Conservation (phyloP, 2,888 invertebrate genomes). For the Cacoxenus indagator region DNA sequence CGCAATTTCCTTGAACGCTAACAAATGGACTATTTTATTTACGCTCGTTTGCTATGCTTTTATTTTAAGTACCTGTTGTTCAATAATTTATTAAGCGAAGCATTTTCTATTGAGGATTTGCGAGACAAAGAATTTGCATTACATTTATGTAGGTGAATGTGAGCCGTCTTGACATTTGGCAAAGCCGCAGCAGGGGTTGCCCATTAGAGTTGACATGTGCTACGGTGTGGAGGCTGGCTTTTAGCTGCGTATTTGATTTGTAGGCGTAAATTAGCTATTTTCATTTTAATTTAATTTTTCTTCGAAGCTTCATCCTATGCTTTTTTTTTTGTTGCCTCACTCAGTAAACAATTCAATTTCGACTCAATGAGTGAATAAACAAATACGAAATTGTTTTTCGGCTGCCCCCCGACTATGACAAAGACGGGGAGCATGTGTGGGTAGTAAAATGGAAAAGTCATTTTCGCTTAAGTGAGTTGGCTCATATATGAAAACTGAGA, state of each 20-base stretch:
- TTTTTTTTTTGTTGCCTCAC: background rate
- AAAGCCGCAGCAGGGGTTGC: too few relatives aligned
- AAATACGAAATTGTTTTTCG: constrained; percentile 57
- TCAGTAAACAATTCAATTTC: background rate
- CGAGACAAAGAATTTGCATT: too few relatives aligned
- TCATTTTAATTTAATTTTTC: constrained; percentile 1
- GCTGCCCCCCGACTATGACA: constrained; percentile 42
- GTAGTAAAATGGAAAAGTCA: constrained; percentile 12
- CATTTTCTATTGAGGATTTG: too few relatives aligned
- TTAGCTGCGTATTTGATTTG: background rate
- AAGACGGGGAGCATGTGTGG: background rate
- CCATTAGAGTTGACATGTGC: too few relatives aligned
- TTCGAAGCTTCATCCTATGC: background rate
- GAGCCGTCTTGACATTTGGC: too few relatives aligned
- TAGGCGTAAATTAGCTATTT: constrained; percentile 18
- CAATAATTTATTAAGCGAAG: too few relatives aligned
- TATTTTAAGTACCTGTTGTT: too few relatives aligned
- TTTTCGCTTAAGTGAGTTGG: constrained; percentile 11
- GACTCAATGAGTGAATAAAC: constrained; percentile 44
- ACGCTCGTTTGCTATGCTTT: too few relatives aligned
- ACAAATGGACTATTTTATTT: background rate
- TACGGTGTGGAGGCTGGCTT: too few relatives aligned
- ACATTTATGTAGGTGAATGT: too few relatives aligned
- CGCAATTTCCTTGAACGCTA: background rate
- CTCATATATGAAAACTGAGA: background rate